phyloP scores from a whole-genome alignment of 2,888 invertebrate genomes.

The Unio pictorum region DNA sequence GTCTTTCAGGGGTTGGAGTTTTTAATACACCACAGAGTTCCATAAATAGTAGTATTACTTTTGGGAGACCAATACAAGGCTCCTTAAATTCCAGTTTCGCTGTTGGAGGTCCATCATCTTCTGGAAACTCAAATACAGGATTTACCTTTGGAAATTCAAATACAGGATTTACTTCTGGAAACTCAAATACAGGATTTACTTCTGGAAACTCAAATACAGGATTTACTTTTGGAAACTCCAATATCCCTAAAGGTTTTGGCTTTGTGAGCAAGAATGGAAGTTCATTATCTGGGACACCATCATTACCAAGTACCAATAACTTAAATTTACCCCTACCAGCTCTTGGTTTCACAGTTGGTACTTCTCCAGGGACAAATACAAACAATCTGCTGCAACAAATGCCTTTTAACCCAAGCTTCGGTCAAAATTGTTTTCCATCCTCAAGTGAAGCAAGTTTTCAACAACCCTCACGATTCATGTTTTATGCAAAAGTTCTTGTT shows the following conservation, averaged over 20 bases:
- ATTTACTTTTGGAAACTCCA: conserved; percentile 9
- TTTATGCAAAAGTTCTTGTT: conserved; percentile 53
- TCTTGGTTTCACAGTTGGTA: too few species aligned
- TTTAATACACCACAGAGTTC: neutral
- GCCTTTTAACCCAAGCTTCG: too few species aligned
- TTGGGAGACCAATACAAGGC: neutral
- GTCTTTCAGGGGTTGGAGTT: neutral
- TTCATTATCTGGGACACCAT: too few species aligned
- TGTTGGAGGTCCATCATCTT: conserved; percentile 1
- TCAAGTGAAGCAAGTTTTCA: too few species aligned
- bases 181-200: conserved; percentile 4
- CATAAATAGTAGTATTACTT: neutral
- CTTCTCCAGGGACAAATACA: too few species aligned
- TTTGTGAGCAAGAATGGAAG: too few species aligned
- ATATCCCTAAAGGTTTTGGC: conserved; percentile 1
- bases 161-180: conserved; percentile 8
- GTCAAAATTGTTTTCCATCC: too few species aligned
- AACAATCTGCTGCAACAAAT: too few species aligned
- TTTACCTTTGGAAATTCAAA: conserved; percentile 9
- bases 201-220: conserved; percentile 7
- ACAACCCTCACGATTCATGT: conserved; percentile 28
- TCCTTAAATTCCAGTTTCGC: neutral
- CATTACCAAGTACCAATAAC: too few species aligned
- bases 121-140: conserved; percentile 1
- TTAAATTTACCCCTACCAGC: too few species aligned